Percentiles rank a stretch among this genome's conserved stretches.
Conservation (phyloP, 2,797 vertebrate genomes). For the Carapus acus region DNA sequence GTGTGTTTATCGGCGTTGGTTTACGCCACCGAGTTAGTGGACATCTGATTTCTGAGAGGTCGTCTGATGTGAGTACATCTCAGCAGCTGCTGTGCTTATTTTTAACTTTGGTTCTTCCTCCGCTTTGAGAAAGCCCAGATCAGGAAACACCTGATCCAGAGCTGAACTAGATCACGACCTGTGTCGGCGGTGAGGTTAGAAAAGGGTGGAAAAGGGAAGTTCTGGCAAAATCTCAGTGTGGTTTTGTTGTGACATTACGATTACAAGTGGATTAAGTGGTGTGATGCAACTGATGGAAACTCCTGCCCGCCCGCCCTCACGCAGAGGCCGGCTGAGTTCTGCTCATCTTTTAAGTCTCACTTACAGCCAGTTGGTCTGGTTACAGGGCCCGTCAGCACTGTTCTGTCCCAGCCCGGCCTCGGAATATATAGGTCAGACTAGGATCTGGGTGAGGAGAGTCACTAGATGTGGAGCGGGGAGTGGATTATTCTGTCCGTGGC, state of each 20-base stretch:
- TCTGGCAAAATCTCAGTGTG: slow-evolving; percentile 1
- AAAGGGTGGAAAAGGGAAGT: too few relatives aligned
- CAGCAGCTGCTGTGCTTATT: slow-evolving; percentile 43
- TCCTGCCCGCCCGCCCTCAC: slow-evolving; percentile 51
- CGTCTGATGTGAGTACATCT: slow-evolving; percentile 33
- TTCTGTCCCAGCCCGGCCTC: slow-evolving; percentile 41
- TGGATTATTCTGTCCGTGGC: slow-evolving; percentile 29
- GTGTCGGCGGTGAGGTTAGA: too few relatives aligned
- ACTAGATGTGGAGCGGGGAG: slow-evolving; percentile 30
- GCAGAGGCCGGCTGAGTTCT: slow-evolving; percentile 35
- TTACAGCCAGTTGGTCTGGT: slow-evolving; percentile 57
- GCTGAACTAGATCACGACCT: slow-evolving; percentile 7
- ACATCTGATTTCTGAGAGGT: too few relatives aligned
- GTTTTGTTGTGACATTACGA: slow-evolving; percentile 44
- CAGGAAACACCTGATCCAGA: slow-evolving; percentile 14
- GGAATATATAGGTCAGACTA: slow-evolving; percentile 69
- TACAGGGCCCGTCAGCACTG: slow-evolving; percentile 42
- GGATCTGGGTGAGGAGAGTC: slow-evolving; percentile 52
- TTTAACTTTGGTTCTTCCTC: slow-evolving; percentile 42
- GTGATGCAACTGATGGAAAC: slow-evolving; percentile 65
- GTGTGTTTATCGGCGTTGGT: too few relatives aligned
- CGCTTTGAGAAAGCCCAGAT: slow-evolving; percentile 11
- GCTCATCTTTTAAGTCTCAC: slow-evolving; percentile 29
- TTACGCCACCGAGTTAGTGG: too few relatives aligned
- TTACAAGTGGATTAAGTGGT: slow-evolving; percentile 45